Percentiles rank a stretch among this genome's conserved stretches.
Conservation (phyloP, 2,113 vertebrate species). For the Lamprotornis superbus region DNA sequence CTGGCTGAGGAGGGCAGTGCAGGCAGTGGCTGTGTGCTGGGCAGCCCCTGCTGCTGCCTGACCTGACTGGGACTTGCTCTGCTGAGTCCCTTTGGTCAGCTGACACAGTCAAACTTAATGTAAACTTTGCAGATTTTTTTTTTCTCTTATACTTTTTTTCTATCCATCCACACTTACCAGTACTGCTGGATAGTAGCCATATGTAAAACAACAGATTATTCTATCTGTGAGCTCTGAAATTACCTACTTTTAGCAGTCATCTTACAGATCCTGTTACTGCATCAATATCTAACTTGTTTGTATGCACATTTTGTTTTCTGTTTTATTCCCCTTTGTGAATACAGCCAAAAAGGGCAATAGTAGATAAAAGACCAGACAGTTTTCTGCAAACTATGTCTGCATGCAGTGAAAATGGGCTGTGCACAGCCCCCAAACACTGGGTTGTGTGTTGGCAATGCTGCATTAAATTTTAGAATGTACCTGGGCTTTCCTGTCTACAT, state of each 20-base stretch:
- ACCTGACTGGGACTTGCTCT: background rate
- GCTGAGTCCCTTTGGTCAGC: accelerated
- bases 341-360: background rate
- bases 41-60: background rate
- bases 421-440: background rate
- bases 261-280: background rate
- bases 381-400: background rate
- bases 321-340: background rate
- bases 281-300: background rate
- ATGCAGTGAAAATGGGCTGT: background rate
- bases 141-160: background rate
- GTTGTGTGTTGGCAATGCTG: background rate
- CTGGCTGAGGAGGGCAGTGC: accelerated
- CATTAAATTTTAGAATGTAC: background rate
- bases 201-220: background rate
- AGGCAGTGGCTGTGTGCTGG: background rate
- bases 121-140: background rate
- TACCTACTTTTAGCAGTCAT: background rate
- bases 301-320: background rate
- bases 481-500: background rate
- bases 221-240: background rate
- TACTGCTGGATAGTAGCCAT: background rate
- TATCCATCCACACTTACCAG: background rate
- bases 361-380: background rate
- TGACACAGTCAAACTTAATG: background rate